A percentile compares a stretch with the other conserved stretches of the same genome.
These are phyloP conservation scores for Crotalus tigris DNA, from an alignment of 2,113 vertebrate genomes.

Conservation along the genomic window DNA sequence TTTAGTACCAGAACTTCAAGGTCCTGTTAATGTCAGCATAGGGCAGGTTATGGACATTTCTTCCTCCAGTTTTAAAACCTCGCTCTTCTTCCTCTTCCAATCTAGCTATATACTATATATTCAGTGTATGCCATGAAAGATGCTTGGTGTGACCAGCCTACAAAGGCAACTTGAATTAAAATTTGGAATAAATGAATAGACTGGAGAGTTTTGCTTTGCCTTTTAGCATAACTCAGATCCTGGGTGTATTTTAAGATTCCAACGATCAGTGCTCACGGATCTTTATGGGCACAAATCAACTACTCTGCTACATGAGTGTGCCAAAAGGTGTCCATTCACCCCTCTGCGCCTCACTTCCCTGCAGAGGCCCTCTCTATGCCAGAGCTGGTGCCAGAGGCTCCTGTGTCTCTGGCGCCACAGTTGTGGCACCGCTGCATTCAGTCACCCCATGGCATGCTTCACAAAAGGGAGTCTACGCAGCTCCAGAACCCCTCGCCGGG, in stretches of 20 bases:
- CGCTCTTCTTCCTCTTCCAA: not conserved
- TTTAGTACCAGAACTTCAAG: too few species aligned
- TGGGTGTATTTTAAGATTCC: not conserved
- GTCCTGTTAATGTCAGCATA: not conserved
- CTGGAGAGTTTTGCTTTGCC: not conserved
- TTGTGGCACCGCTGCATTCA: not conserved
- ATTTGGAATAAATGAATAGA: not conserved
- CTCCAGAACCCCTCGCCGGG: not conserved
- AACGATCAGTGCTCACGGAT: not conserved
- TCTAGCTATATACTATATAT: not conserved
- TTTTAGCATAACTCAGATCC: not conserved
- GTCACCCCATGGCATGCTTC: not conserved
- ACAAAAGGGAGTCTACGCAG: not conserved
- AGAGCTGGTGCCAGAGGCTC: not conserved
- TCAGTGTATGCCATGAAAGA: not conserved
- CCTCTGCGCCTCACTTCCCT: not conserved
- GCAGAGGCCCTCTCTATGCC: not conserved
- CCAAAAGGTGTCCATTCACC: not conserved
- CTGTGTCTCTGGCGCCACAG: too few species aligned
- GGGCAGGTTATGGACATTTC: not conserved
- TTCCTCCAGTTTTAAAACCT: not conserved
- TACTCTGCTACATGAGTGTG: not conserved
- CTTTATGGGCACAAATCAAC: not conserved
- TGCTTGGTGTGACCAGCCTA: not conserved
- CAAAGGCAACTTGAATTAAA: not conserved